Evolutionary conservation across 2,888 invertebrate genomes (phyloP).

Genomic region (Troides oblongomaculatus): DNA sequence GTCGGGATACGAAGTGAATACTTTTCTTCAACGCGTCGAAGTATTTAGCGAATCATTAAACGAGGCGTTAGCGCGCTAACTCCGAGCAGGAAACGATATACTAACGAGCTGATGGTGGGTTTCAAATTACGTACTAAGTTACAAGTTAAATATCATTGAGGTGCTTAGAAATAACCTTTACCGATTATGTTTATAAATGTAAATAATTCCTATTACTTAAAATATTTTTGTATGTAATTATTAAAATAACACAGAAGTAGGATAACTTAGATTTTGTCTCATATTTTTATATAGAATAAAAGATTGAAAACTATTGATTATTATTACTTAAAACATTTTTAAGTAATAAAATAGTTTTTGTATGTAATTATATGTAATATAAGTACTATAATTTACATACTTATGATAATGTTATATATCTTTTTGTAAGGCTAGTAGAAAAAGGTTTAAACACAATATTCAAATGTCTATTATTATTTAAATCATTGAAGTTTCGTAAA

Average conservation of each 20-base stretch:
- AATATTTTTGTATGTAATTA: too few relatives aligned
- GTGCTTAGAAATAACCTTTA: background rate
- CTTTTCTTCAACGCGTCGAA: conserved; percentile 37
- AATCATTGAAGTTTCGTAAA: background rate
- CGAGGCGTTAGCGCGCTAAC: conserved; percentile 53
- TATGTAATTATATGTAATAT: too few relatives aligned
- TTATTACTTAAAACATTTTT: too few relatives aligned
- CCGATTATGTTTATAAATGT: background rate
- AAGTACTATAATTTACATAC: too few relatives aligned
- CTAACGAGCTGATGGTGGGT: conserved; percentile 37
- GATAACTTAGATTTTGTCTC: too few relatives aligned
- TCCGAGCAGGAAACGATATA: conserved; percentile 55
- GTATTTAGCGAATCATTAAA: conserved; percentile 66
- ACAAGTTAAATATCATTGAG: background rate
- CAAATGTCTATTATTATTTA: background rate
- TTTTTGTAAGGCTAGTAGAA: too few relatives aligned
- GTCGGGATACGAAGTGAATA: conserved; percentile 27
- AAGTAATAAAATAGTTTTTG: too few relatives aligned
- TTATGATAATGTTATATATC: too few relatives aligned
- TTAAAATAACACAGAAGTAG: too few relatives aligned
- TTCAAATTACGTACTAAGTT: background rate
- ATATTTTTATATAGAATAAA: too few relatives aligned
- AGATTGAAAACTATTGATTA: too few relatives aligned
- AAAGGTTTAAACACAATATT: too few relatives aligned
- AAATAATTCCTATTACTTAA: background rate